Evolutionary conservation across 1,140 invertebrate species (phyloP), one percentile per base, ranked within the genome.

Genomic region (Orius insidiosus): DNA sequence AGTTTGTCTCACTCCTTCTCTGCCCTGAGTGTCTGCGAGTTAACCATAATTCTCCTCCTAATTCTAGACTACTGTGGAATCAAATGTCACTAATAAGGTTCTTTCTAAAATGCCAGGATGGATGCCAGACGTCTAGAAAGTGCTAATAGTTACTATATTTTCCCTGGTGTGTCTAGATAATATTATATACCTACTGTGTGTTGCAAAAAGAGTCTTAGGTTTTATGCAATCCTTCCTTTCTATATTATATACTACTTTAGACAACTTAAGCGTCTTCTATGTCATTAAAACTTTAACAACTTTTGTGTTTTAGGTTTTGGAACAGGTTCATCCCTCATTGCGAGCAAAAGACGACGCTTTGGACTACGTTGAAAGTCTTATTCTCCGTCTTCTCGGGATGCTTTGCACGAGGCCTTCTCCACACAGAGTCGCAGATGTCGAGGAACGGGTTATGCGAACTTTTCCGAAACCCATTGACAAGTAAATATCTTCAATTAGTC

Each of bases 391-490:
- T 33, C 64, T 96, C 54, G 78, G 78, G 2, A 86, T 86, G 74
- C 68, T 97, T 19, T 93, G 86, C 65, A 78, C 80, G 32, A 74
- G 78, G 52, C 84, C 86, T 34, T 62, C 69, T 35, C 78, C 84
- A 38, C 78, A 84, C 52, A 80, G 78, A 36, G 75, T 80, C 6
- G 65, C 78, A 68, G 90, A 95, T 70, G 82, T 96, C 45, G 88
- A 94, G 61, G 87, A 94, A 54, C 70, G 88, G 54, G 86, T 96
- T 10, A 74, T 79, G 53, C 80, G 80, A 52, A 88, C 85, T 30
- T 94, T 96, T 69, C 90, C 90, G 0, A 81, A 79, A 19, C 90
- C 90, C 1, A 85, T 96, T 54, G 87, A 95, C 60, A 78, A 54
- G 47, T 51, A 45, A 11, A 32, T 45, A 33, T 51, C 18, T 45